Evolutionary conservation across 2,888 invertebrate species (phyloP), one percentile per base, ranked within the genome.

Genomic region (Glaucopsyche alexis): DNA sequence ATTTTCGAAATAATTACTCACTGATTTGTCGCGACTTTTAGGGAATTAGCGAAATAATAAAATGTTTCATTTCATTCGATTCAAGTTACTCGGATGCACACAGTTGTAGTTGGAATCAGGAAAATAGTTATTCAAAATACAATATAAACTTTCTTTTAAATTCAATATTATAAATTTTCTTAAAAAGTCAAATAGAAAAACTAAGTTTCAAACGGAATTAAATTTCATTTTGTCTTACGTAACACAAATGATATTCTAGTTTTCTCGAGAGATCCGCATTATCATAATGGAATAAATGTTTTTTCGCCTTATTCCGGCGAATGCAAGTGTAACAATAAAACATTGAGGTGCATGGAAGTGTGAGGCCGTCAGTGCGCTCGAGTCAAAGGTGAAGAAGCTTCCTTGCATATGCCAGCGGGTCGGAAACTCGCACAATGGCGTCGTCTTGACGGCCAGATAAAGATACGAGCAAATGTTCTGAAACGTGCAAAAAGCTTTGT

Each of bases 361-460:
- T 78, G 82, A 80, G 79, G 77, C 78, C 79, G 79, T 74, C 77
- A 73, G 74, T 79, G 76, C 79, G 77, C 80, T 79, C 77, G 79
- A 82, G 79, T 87, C 84, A 85, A 88, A 88, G 85, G 82, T 84
- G 83, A 81, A 83, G 83, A 85, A 84, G 75, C 78, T 76, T 75
- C 76, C 76, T 77, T 80, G 82, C 84, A 82, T 79, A 80, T 79
- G 84, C 80, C 84, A 82, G 82, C 81, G 82, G 79, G 81, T 80
- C 82, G 87, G 83, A 86, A 87, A 82, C 80, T 80, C 79, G 73
- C 80, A 89, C 89, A 89, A 87, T 87, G 76, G 82, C 75, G 77
- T 81, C 82, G 81, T 81, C 83, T 84, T 85, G 84, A 82, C 85
- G 80, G 78, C 81, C 81, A 88, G 88, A 89, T 89, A 87, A 87